Evolutionary conservation across 2,888 invertebrate genomes (phyloP), one percentile per base, ranked within the genome.

Genomic region (Cataglyphis albicans): DNA sequence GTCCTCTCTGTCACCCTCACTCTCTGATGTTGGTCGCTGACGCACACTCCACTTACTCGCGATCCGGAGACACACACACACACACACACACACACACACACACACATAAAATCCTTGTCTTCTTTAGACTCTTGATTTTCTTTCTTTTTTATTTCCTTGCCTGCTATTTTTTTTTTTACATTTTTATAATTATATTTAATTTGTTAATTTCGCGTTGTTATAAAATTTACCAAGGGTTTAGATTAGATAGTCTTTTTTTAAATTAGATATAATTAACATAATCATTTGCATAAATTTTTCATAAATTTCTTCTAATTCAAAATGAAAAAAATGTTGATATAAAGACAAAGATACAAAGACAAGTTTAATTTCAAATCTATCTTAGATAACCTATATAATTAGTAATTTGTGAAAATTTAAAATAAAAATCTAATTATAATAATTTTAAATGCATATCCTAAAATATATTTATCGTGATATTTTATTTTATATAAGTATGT

Each of bases 1-100:
- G 21, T 48, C 55, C 64, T 63, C 70, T 68, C 59, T 35, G 64
- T 65, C 76, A 29, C 70, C 44, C 78, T 73, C 65, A 65, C n/a
- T 55, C 76, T 29, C 35, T 63, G 63, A 75, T 25, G 59, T 59
- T 29, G 73, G 59, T 9, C 38, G 65, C n/a, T 64, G 75, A 76
- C 76, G 61, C 61, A 76, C 55, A 55, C 65, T 65, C 15, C 21
- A 61, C 21, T 12, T 63, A 32, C 32, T 35, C 18, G 38, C n/a
- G 55, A 65, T 65, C 38, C 25, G 10, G n/a, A 32, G 35, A 18
- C 38, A 10, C 10, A 57, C 7, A 3, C 12, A n/a, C n/a, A 32
- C 4, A 12, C 18, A 38, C 41, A 52, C 52, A 12, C 25, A 6
- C 21, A 72, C 7, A 4, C 12, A 15, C 15, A 21, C 0, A 15